Evolutionary conservation across 2,888 invertebrate species (phyloP).

Genomic region (Bhutanitis thaidina): DNA sequence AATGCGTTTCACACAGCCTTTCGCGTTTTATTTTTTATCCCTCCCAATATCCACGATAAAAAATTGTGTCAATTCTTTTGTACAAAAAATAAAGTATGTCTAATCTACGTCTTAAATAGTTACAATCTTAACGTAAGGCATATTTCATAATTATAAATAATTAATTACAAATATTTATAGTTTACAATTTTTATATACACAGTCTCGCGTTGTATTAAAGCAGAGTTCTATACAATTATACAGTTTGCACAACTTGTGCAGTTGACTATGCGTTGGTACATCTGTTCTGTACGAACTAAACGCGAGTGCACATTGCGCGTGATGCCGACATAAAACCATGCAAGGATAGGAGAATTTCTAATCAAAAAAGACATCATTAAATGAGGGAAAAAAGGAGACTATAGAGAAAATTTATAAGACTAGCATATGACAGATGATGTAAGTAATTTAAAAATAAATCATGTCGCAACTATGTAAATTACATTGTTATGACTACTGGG

Average conservation of each 20-base stretch:
- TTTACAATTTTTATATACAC: conserved; percentile 61
- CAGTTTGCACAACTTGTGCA: conserved; percentile 24
- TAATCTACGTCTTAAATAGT: conserved; percentile 45
- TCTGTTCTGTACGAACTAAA: neutral
- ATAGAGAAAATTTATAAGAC: too few species aligned
- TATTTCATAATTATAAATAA: conserved; percentile 70
- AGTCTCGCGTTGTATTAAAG: conserved; percentile 74
- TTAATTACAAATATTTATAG: conserved; percentile 64
- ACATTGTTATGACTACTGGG: too few species aligned
- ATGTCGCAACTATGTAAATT: too few species aligned
- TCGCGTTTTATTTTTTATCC: conserved; percentile 29
- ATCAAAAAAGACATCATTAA: too few species aligned
- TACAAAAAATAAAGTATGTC: conserved; percentile 52
- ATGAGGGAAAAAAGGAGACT: too few species aligned
- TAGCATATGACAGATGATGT: too few species aligned
- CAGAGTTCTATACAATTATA: conserved; percentile 59
- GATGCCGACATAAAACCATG: neutral
- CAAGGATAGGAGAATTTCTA: too few species aligned
- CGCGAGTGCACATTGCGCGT: neutral
- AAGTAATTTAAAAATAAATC: too few species aligned
- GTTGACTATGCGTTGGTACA: conserved; percentile 14
- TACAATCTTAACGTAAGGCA: conserved; percentile 61
- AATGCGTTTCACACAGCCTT: conserved; percentile 75
- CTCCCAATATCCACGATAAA: conserved; percentile 25
- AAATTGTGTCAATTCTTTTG: conserved; percentile 48